These are phyloP conservation scores for Liodrosophila aerea DNA, from an alignment of 2,888 invertebrate genomes.

Conservation along the genomic window DNA sequence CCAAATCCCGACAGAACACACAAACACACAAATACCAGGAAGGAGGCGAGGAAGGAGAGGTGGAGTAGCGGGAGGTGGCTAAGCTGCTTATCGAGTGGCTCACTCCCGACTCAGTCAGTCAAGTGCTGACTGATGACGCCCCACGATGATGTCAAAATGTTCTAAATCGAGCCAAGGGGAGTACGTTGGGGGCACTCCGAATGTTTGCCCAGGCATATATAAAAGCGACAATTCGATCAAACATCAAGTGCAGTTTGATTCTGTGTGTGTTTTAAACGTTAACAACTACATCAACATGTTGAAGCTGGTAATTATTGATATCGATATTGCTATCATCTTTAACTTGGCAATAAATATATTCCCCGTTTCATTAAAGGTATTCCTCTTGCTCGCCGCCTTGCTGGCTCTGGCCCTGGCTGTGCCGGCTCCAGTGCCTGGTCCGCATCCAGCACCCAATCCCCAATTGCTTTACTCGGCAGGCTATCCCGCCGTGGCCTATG, in stretches of 20 bases:
- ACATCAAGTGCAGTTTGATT: conserved; percentile 48
- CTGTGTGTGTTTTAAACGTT: conserved; percentile 30
- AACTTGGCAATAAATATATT: neutral
- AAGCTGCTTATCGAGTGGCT: conserved; percentile 35
- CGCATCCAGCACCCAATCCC: conserved; percentile 64
- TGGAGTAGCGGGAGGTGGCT: conserved; percentile 3
- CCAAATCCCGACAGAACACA: neutral
- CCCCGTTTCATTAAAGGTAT: conserved; percentile 38
- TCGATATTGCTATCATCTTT: neutral
- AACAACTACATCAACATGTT: conserved; percentile 38
- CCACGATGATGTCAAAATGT: conserved; percentile 31
- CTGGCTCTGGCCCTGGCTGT: conserved; percentile 55
- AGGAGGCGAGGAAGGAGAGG: neutral
- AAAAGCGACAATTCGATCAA: conserved; percentile 43
- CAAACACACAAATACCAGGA: neutral
- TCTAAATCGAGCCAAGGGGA: neutral
- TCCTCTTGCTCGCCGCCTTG: conserved; percentile 52
- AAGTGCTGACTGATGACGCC: conserved; percentile 17
- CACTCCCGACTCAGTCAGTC: conserved; percentile 4
- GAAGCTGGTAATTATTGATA: conserved; percentile 51
- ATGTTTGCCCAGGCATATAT: conserved; percentile 33
- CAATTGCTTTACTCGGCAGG: conserved; percentile 63
- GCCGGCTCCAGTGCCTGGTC: conserved; percentile 58
- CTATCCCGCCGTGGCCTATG: conserved; percentile 59
- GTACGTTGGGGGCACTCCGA: neutral